phyloP scores from a whole-genome alignment of 1,140 invertebrate species.

The Drosophila rufa region DNA sequence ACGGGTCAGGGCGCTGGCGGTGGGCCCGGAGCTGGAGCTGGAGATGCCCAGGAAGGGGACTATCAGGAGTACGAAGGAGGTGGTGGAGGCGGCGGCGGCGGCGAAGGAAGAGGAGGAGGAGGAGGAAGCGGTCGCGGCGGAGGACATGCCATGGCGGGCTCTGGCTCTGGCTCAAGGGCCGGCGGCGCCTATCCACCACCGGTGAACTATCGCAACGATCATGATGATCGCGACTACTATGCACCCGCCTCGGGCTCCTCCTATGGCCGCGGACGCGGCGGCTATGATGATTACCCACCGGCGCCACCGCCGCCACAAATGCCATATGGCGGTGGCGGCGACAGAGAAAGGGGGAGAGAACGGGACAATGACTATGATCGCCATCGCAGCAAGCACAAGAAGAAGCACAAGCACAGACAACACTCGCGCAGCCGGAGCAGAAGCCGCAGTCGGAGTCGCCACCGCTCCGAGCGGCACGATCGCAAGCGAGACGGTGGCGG shows the following conservation, averaged over 20 bases:
- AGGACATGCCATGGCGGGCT: slow-evolving; percentile 15
- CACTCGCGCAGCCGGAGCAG: slow-evolving; percentile 73
- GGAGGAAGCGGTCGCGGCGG: slow-evolving; percentile 33
- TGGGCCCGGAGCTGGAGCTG: background rate
- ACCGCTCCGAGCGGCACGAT: slow-evolving; percentile 39
- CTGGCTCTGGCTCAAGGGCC: slow-evolving; percentile 7
- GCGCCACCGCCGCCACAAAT: slow-evolving; percentile 16
- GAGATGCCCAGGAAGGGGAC: slow-evolving; percentile 37
- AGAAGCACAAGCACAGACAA: slow-evolving; percentile 79
- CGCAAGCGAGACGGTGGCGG: slow-evolving; percentile 43
- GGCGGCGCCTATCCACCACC: slow-evolving; percentile 35
- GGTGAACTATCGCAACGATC: slow-evolving; percentile 71
- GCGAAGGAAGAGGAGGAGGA: slow-evolving; percentile 19
- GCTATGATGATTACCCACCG: slow-evolving; percentile 71
- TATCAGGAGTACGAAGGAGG: slow-evolving; percentile 52
- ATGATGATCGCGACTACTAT: slow-evolving; percentile 75
- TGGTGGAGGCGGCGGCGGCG: slow-evolving; percentile 4
- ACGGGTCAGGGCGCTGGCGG: slow-evolving; percentile 16
- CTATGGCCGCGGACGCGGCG: slow-evolving; percentile 51
- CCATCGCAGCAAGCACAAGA: slow-evolving; percentile 80
- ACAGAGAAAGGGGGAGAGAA: slow-evolving; percentile 31
- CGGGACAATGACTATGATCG: slow-evolving; percentile 56
- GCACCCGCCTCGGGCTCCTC: slow-evolving; percentile 39
- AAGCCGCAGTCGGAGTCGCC: slow-evolving; percentile 60
- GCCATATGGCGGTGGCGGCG: slow-evolving; percentile 24